These are phyloP conservation scores for rabbit (Oryctolagus cuniculus) DNA, from an alignment of 2,113 vertebrate species.

Conservation along the genomic window mOryCun1.1 NC_091450.1:12674001-12674500, in stretches of 20 bases:
- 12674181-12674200: background rate
- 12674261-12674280: background rate
- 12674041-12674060: too few species aligned
- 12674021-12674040: too few species aligned
- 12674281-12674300: background rate
- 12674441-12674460: background rate
- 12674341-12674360: background rate
- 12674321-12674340: background rate
- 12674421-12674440: background rate
- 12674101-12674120: too few species aligned
- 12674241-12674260: background rate
- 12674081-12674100: too few species aligned
- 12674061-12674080: too few species aligned
- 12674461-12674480: constrained; percentile 32
- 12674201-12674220: constrained; percentile 1
- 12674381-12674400: background rate
- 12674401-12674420: too few species aligned
- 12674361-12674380: background rate
- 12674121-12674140: too few species aligned
- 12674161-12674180: too few species aligned
- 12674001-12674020: fast-evolving
- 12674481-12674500: constrained; percentile 50
- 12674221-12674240: background rate
- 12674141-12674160: too few species aligned
- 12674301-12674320: background rate